Evolutionary conservation across 2,888 invertebrate genomes (phyloP), one percentile per base, ranked within the genome.

Genomic region (Ichneumoninae sp.): DNA sequence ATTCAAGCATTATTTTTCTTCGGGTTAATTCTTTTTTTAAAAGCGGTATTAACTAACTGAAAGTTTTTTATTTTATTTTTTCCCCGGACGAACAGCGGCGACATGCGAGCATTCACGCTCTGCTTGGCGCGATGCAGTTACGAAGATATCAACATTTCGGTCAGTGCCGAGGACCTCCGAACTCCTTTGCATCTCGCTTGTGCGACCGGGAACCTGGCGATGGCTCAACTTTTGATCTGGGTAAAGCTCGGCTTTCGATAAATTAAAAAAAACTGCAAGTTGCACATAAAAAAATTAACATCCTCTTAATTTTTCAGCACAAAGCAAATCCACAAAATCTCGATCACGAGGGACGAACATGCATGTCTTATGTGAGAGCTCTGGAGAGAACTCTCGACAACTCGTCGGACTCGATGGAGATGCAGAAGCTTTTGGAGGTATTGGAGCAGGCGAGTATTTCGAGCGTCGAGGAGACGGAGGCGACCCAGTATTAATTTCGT

Each of bases 171-270:
- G 85, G 98, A 98, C 94, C 94, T 96, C 84, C 95, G 98, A 87
- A 97, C 97, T 10, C 97, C 98, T 0, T 94, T 99, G 83, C 97
- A 99, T 91, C 95, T 99, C 85, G 98, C 99, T 22, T 97, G 98
- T 93, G 97, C 98, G 66, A 96, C 97, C 89, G 97, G 97, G 5
- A 98, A 98, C 92, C 95, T 98, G 86, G 97, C 98, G 78, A 97
- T 98, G 90, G 97, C 98, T 16, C 99, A 99, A 94, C 95, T 99
- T 65, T 95, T 99, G 68, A 96, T 99, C 93, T 99, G 99, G 99
- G 99, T 99, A 94, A 94, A 95, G 91, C 47, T n/a, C 26, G 66
- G 44, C 60, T 30, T 60, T 10, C 3, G 6, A 75, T 65, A 10
- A 8, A 40, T 76, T 7, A 36, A 13, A 22, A 50, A 16, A 77